Conservation (phyloP, 2,888 invertebrate species). For the Acleris literana region DNA sequence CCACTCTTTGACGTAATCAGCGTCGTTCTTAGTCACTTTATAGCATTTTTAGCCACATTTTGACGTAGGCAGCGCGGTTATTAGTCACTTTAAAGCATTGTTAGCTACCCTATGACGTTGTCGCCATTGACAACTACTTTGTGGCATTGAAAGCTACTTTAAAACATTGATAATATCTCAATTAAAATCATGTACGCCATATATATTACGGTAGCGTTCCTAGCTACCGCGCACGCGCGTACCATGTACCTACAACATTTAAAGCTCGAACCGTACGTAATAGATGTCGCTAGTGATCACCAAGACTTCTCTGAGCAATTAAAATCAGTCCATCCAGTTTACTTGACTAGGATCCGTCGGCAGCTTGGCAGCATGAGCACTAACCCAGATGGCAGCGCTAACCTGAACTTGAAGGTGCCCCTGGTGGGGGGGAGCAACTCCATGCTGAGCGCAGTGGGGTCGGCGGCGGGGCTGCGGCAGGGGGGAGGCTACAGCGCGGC, state of each 20-base stretch:
- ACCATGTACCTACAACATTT: conserved; percentile 3
- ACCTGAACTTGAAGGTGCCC: conserved; percentile 38
- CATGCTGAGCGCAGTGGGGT: conserved; percentile 38
- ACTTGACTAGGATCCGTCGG: conserved; percentile 28
- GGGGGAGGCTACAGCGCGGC: conserved; percentile 43
- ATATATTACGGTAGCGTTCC: conserved; percentile 8
- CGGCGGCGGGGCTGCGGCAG: conserved; percentile 17
- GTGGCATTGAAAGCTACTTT: too few species aligned
- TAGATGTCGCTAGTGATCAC: conserved; percentile 1
- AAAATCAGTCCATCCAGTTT: conserved; percentile 12
- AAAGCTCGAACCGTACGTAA: neutral
- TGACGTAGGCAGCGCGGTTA: neutral
- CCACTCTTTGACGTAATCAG: neutral
- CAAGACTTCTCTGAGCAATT: conserved; percentile 12
- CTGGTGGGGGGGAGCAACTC: conserved; percentile 38
- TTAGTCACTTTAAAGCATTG: neutral
- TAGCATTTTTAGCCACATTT: neutral
- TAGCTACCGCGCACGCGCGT: conserved; percentile 12
- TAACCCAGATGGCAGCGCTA: conserved; percentile 38
- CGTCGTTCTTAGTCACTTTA: neutral
- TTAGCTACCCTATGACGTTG: too few species aligned
- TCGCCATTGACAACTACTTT: too few species aligned
- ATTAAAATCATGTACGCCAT: neutral
- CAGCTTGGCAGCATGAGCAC: conserved; percentile 34
- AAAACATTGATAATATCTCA: neutral